phyloP scores from a whole-genome alignment of 1,140 invertebrate genomes.

The Zaprionus camerounensis region DNA sequence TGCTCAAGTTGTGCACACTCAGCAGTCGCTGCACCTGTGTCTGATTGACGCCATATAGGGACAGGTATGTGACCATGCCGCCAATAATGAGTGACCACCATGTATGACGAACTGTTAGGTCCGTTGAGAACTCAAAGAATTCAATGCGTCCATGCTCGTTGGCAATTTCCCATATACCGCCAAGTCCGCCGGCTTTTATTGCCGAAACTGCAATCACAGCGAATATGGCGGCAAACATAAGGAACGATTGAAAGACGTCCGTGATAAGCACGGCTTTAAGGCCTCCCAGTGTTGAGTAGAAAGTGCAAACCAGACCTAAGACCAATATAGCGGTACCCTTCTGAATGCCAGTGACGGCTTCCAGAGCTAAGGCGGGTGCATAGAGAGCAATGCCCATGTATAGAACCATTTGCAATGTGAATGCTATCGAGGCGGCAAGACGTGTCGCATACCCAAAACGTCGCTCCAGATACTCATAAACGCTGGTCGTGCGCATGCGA shows the following conservation, averaged over 20 bases:
- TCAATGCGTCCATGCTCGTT: slow-evolving; percentile 87
- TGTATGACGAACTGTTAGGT: slow-evolving; percentile 91
- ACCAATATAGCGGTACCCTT: slow-evolving; percentile 90
- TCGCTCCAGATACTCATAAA: slow-evolving; percentile 95
- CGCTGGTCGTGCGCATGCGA: slow-evolving; percentile 92
- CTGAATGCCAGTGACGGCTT: slow-evolving; percentile 92
- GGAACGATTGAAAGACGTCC: slow-evolving; percentile 92
- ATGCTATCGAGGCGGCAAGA: slow-evolving; percentile 90
- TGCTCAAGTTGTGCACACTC: slow-evolving; percentile 89
- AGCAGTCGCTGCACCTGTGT: slow-evolving; percentile 93
- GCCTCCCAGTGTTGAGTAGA: slow-evolving; percentile 94
- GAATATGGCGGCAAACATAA: slow-evolving; percentile 91
- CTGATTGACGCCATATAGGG: slow-evolving; percentile 94
- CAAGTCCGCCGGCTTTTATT: slow-evolving; percentile 87
- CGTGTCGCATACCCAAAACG: slow-evolving; percentile 90
- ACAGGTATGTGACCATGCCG: slow-evolving; percentile 90
- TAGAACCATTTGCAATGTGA: slow-evolving; percentile 93
- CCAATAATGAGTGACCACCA: slow-evolving; percentile 91
- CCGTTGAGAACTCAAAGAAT: slow-evolving; percentile 86
- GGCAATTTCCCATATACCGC: slow-evolving; percentile 89
- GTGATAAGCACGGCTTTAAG: slow-evolving; percentile 96
- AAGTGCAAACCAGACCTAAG: slow-evolving; percentile 92
- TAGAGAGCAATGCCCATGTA: slow-evolving; percentile 97
- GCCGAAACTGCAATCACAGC: slow-evolving; percentile 90
- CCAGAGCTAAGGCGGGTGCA: slow-evolving; percentile 94